Conservation (phyloP, 1,140 invertebrate species). For the Microplitis demolitor region DNA sequence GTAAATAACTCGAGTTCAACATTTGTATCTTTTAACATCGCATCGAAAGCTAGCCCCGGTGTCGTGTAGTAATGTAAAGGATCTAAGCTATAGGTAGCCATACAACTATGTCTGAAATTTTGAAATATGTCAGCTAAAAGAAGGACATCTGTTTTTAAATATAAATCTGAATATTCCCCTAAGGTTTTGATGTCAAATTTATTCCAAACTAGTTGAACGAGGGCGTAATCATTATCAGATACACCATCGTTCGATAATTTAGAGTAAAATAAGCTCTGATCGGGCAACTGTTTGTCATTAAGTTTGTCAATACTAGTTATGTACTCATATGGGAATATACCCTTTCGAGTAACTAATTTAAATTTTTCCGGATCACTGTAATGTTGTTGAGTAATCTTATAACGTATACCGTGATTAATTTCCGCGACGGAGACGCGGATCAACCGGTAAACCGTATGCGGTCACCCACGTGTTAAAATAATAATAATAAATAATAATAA, state of each 20-base stretch:
- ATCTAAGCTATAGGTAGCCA: conserved; percentile 45
- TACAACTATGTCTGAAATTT: conserved; percentile 49
- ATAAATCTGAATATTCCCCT: conserved; percentile 12
- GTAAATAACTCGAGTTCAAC: conserved; percentile 58
- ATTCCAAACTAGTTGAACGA: conserved; percentile 8
- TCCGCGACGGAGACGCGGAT: no score
- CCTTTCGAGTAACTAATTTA: conserved; percentile 28
- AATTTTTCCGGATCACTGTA: conserved; percentile 18
- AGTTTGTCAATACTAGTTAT: conserved; percentile 39
- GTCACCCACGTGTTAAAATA: no score
- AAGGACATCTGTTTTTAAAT: conserved; percentile 5
- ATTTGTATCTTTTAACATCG: conserved; percentile 49
- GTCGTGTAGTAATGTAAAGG: conserved; percentile 48
- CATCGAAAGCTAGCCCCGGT: conserved; percentile 47
- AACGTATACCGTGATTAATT: no score
- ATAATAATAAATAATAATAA: no score
- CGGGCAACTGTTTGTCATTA: conserved; percentile 41
- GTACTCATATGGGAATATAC: conserved; percentile 48
- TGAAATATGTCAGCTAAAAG: conserved; percentile 57
- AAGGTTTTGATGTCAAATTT: conserved; percentile 21
- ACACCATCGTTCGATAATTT: not conserved
- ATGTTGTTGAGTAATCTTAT: conserved; percentile 19
- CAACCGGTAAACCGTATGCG: no score
- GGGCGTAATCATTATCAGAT: not conserved
- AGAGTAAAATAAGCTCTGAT: not conserved